Evolutionary conservation across 2,888 invertebrate genomes (phyloP).

Genomic region (Drosophila infuscata): DNA sequence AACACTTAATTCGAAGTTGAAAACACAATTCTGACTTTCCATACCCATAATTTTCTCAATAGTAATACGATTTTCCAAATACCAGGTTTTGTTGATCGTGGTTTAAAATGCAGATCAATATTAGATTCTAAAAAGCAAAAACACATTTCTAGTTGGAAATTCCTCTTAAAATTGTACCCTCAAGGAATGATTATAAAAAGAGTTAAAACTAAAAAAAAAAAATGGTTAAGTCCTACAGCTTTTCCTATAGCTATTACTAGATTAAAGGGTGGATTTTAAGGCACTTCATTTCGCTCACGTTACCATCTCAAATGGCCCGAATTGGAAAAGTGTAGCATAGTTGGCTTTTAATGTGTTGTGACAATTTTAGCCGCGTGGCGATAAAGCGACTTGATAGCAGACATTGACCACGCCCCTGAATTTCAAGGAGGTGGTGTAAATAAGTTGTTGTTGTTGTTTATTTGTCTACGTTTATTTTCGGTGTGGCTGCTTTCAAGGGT

Average conservation of each 20-base stretch:
- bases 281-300: slow-evolving; percentile 6
- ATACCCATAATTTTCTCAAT: not conserved
- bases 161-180: too few relatives aligned
- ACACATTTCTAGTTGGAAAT: not conserved
- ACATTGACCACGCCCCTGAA: slow-evolving; percentile 42
- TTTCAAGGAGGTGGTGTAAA: slow-evolving; percentile 11
- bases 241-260: not conserved
- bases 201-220: not conserved
- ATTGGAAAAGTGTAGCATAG: slow-evolving; percentile 49
- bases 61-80: not conserved
- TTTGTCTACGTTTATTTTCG: slow-evolving; percentile 51
- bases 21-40: not conserved
- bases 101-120: not conserved
- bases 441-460: slow-evolving; percentile 35
- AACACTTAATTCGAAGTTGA: too few relatives aligned
- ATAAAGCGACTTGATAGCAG: slow-evolving; percentile 53
- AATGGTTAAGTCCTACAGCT: not conserved
- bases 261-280: not conserved
- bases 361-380: slow-evolving; percentile 54
- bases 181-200: too few relatives aligned
- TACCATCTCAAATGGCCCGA: slow-evolving; percentile 25
- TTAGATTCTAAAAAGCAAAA: not conserved
- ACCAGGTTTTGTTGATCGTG: accelerated
- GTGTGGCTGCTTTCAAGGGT: slow-evolving; percentile 55
- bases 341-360: slow-evolving; percentile 54